phyloP scores from a whole-genome alignment of 2,888 invertebrate genomes.

The Drosophila mimica region DNA sequence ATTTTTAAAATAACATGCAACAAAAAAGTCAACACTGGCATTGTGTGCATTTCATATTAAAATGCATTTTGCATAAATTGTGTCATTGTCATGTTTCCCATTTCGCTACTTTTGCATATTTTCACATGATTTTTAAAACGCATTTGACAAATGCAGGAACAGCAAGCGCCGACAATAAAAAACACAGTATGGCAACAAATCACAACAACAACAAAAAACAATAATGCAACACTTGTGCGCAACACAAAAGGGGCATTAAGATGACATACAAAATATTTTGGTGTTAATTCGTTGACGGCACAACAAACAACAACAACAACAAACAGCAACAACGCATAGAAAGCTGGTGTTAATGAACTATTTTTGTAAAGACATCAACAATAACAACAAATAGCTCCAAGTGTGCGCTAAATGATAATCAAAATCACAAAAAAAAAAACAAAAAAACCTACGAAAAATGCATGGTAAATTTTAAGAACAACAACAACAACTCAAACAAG shows the following conservation, averaged over 20 bases:
- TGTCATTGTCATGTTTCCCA: slow-evolving; percentile 66
- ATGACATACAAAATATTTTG: slow-evolving; percentile 72
- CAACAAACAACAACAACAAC: slow-evolving; percentile 16
- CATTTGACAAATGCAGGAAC: slow-evolving; percentile 60
- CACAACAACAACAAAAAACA: slow-evolving; percentile 10
- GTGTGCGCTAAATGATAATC: slow-evolving; percentile 66
- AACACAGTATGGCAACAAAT: slow-evolving; percentile 4
- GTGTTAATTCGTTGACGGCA: slow-evolving; percentile 61
- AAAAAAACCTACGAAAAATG: slow-evolving; percentile 7
- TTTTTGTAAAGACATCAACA: slow-evolving; percentile 49
- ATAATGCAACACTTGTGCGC: slow-evolving; percentile 42
- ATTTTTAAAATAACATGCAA: slow-evolving; percentile 49
- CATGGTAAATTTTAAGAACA: slow-evolving; percentile 18
- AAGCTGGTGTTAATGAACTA: slow-evolving; percentile 77
- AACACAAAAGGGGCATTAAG: slow-evolving; percentile 59
- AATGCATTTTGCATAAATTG: slow-evolving; percentile 70
- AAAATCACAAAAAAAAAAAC: slow-evolving; percentile 17
- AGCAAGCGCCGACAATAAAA: slow-evolving; percentile 2
- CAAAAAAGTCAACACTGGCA: slow-evolving; percentile 28
- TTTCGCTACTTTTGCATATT: slow-evolving; percentile 28
- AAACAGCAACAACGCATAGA: slow-evolving; percentile 46
- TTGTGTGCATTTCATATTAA: slow-evolving; percentile 53
- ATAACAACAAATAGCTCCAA: slow-evolving; percentile 47
- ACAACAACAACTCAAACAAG: slow-evolving; percentile 21
- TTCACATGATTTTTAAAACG: slow-evolving; percentile 62